Conservation (phyloP, 92 coral and sea anemone species). For the Nematostella vectensis region DNA sequence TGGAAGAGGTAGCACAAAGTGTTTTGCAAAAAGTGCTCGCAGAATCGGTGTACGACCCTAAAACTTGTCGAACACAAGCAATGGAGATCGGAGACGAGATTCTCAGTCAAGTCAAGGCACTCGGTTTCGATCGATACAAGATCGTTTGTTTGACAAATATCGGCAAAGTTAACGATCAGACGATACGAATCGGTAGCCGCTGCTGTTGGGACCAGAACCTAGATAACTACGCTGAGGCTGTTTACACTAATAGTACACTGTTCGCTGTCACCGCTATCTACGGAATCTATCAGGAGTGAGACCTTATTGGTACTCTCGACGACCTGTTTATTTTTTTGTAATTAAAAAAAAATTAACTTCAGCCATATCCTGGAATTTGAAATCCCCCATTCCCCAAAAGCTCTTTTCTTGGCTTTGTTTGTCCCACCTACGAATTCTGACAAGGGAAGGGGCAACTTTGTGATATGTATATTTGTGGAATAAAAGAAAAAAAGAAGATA, state of each 20-base stretch:
- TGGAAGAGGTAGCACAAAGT: conserved; percentile 16
- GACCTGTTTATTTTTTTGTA: no score
- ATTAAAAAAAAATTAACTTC: no score
- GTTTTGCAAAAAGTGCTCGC: conserved; percentile 21
- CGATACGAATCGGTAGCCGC: conserved; percentile 38
- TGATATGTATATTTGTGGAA: no score
- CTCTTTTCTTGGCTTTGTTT: no score
- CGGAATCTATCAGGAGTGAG: conserved; percentile 52
- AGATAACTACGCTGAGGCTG: conserved; percentile 43
- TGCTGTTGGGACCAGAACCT: conserved; percentile 50
- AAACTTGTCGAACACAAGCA: conserved; percentile 45
- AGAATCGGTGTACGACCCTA: conserved; percentile 38
- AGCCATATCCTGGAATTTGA: no score
- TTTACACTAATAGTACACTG: conserved; percentile 29
- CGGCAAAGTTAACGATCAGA: conserved; percentile 40
- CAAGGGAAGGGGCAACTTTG: no score
- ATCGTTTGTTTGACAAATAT: conserved; percentile 58
- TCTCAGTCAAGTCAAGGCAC: conserved; percentile 32
- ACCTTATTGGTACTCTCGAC: no score
- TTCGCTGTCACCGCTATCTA: conserved; percentile 47
- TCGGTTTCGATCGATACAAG: conserved; percentile 69
- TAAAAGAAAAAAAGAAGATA: no score
- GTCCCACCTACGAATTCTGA: no score
- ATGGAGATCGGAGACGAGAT: conserved; percentile 49
- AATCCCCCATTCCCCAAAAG: no score